A percentile compares a stretch with the other conserved stretches of the same genome.
Evolutionary conservation across 2,888 invertebrate genomes (phyloP).

Genomic region (Choristoneura rosaceana): DNA sequence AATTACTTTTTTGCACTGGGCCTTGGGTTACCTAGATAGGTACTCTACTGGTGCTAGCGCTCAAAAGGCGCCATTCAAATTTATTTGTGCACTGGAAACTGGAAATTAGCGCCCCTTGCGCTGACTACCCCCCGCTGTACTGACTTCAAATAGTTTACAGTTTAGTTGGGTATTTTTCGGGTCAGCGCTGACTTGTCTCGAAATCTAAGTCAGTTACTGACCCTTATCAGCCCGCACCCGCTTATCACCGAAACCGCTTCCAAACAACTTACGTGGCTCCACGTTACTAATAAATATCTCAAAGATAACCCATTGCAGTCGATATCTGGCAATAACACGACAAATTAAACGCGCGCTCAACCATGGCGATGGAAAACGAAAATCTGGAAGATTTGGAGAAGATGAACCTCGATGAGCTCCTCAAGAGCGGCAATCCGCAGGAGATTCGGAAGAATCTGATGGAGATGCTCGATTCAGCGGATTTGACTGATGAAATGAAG

Average conservation of each 20-base stretch:
- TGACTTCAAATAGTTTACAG: no score
- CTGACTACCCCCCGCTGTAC: no score
- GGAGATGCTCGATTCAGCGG: conserved; percentile 85
- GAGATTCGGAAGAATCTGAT: conserved; percentile 81
- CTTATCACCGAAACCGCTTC: conserved; percentile 47
- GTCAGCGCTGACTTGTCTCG: no score
- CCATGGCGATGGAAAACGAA: conserved; percentile 50
- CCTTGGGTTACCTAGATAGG: no score
- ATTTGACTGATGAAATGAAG: conserved; percentile 87
- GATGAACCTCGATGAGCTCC: conserved; percentile 60
- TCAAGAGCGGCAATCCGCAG: conserved; percentile 67
- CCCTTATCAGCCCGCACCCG: conserved; percentile 39
- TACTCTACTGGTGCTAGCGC: no score
- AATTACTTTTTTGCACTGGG: no score
- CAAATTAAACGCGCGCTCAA: conserved; percentile 33
- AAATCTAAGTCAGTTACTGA: no score
- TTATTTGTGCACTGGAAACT: no score
- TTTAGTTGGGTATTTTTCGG: no score
- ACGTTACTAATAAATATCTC: conserved; percentile 51
- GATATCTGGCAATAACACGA: conserved; percentile 11
- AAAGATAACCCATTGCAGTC: conserved; percentile 31
- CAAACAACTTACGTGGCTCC: conserved; percentile 55
- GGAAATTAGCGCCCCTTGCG: no score
- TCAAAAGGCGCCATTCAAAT: no score
- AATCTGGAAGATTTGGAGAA: conserved; percentile 40